Evolutionary conservation across 2,888 invertebrate genomes (phyloP).

Genomic region (Siphonodentalium dalli): DNA sequence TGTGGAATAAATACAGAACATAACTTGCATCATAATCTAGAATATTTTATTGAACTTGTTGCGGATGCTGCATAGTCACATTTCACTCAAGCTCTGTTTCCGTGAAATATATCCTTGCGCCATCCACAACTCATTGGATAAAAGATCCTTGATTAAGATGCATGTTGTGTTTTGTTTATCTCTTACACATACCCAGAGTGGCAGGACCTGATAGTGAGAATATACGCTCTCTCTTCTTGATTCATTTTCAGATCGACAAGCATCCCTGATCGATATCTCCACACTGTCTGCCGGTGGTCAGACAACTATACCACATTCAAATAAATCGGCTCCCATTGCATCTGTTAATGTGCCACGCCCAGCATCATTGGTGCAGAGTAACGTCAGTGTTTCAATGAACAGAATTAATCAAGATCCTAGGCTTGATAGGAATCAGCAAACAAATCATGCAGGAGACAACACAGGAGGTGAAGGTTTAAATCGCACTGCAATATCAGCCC

Average conservation of each 20-base stretch:
- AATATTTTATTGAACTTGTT: no score
- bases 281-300: slow-evolving; percentile 25
- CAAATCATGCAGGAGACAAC: not conserved
- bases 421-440: no score
- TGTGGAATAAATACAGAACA: no score
- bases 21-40: no score
- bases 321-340: slow-evolving; percentile 21
- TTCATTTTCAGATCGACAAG: slow-evolving; percentile 32
- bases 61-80: no score
- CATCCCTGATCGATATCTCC: slow-evolving; percentile 33
- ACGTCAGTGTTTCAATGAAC: slow-evolving; percentile 32
- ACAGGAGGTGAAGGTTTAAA: not conserved
- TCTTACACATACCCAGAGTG: no score
- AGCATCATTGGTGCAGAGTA: slow-evolving; percentile 48
- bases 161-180: no score
- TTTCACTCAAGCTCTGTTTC: no score
- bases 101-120: no score
- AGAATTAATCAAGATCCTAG: slow-evolving; percentile 1
- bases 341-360: slow-evolving; percentile 51
- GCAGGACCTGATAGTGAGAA: no score
- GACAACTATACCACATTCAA: slow-evolving; percentile 15
- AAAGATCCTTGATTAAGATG: no score
- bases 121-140: no score
- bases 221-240: not conserved
- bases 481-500: slow-evolving; percentile 38